phyloP scores from a whole-genome alignment of 2,113 vertebrate genomes.

The Petromus typicus region DNA sequence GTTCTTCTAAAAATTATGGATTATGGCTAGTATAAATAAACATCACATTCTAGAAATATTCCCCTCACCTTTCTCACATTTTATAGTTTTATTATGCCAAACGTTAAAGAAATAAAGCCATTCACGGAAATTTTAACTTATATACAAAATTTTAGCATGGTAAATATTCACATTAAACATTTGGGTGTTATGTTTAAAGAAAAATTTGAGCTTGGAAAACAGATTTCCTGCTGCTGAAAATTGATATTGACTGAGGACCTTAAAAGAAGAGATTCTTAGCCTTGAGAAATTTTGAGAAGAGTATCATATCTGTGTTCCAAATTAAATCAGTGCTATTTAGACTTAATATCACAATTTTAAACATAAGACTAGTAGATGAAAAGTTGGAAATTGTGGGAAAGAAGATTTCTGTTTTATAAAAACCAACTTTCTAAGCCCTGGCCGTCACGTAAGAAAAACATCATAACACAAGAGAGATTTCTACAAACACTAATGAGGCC shows the following conservation, averaged over 20 bases:
- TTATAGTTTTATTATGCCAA: background rate
- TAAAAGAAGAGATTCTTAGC: background rate
- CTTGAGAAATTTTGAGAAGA: background rate
- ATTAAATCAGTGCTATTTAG: background rate
- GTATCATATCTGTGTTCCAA: background rate
- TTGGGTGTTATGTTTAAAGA: background rate
- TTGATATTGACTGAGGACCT: background rate
- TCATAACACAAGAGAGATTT: background rate
- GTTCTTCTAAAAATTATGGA: background rate
- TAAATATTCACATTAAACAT: background rate
- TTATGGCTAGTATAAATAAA: slow-evolving; percentile 13
- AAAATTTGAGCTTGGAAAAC: background rate
- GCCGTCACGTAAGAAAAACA: background rate
- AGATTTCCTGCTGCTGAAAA: background rate
- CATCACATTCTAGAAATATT: background rate
- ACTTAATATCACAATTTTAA: background rate
- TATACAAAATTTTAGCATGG: background rate
- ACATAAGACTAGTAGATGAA: background rate
- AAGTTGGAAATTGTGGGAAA: background rate
- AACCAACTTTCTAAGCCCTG: background rate
- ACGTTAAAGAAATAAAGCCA: background rate
- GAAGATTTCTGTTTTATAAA: background rate
- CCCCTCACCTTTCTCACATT: background rate
- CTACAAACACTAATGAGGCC: background rate
- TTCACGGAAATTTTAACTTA: background rate